Percentiles rank a stretch among this genome's conserved stretches.
These are phyloP conservation scores for Cosmia pyralina DNA, from an alignment of 2,888 invertebrate species.

Conservation along the genomic window DNA sequence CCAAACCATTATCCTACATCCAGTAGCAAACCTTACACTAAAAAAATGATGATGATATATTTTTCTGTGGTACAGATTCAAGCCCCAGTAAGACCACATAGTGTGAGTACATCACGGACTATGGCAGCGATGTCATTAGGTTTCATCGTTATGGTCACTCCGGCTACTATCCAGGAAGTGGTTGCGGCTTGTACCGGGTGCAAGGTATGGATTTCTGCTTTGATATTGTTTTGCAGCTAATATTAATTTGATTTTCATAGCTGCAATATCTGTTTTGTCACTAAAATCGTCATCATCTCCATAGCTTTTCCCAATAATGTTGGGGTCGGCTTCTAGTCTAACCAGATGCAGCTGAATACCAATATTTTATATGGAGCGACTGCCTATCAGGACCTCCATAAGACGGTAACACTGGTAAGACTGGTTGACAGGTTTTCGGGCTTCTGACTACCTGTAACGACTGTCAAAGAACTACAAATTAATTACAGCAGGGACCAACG, in stretches of 20 bases:
- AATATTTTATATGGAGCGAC: not conserved
- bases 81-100: slow-evolving; percentile 92
- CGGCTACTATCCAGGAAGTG: slow-evolving; percentile 97
- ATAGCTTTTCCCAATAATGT: too few species aligned
- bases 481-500: not conserved
- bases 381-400: too few species aligned
- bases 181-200: slow-evolving; percentile 97
- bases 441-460: not conserved
- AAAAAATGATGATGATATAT: slow-evolving; percentile 33
- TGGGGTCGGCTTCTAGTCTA: not conserved
- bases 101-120: slow-evolving; percentile 95
- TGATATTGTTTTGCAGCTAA: slow-evolving; percentile 19
- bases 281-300: not conserved
- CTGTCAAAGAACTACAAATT: not conserved
- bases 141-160: slow-evolving; percentile 97
- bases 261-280: not conserved
- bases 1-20: not conserved
- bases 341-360: not conserved
- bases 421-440: too few species aligned
- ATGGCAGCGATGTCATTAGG: slow-evolving; percentile 98
- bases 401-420: not conserved
- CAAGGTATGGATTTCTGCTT: slow-evolving; percentile 87
- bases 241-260: not conserved
- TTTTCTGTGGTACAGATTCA: slow-evolving; percentile 73
- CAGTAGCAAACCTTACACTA: slow-evolving; percentile 8